A percentile compares a stretch with the other conserved stretches of the same genome.
Conservation (phyloP, 1,140 invertebrate genomes). For the Hyles euphorbiae region DNA sequence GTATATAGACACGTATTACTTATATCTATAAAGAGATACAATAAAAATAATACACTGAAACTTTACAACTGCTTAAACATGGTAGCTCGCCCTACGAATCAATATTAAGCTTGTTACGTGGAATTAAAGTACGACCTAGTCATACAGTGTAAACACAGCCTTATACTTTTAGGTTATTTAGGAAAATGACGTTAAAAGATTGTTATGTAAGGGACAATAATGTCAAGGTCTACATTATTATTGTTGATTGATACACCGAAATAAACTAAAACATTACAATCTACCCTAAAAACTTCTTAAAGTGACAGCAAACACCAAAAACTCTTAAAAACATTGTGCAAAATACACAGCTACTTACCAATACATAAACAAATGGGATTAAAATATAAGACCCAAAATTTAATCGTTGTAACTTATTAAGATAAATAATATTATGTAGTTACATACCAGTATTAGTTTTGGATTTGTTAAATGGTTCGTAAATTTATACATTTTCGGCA, state of each 20-base stretch:
- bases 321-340: conserved; percentile 7
- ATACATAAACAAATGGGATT: background rate
- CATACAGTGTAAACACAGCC: conserved; percentile 14
- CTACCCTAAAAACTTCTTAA: too few species aligned
- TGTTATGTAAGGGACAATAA: conserved; percentile 68
- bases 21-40: too few species aligned
- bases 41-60: too few species aligned
- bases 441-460: conserved; percentile 63
- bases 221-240: conserved; percentile 35
- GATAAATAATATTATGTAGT: too few species aligned
- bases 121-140: too few species aligned
- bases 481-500: conserved; percentile 71
- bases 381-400: too few species aligned
- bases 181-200: conserved; percentile 50
- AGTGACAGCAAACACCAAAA: conserved; percentile 17
- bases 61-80: too few species aligned
- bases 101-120: too few species aligned
- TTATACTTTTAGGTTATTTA: conserved; percentile 46
- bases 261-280: background rate
- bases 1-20: too few species aligned
- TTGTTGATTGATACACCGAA: conserved; percentile 14
- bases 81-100: too few species aligned
- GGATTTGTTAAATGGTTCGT: conserved; percentile 58
- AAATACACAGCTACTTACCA: background rate
- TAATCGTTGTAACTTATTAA: too few species aligned